Evolutionary conservation across 2,797 vertebrate genomes (phyloP).

Genomic region (Argya squamiceps): DNA sequence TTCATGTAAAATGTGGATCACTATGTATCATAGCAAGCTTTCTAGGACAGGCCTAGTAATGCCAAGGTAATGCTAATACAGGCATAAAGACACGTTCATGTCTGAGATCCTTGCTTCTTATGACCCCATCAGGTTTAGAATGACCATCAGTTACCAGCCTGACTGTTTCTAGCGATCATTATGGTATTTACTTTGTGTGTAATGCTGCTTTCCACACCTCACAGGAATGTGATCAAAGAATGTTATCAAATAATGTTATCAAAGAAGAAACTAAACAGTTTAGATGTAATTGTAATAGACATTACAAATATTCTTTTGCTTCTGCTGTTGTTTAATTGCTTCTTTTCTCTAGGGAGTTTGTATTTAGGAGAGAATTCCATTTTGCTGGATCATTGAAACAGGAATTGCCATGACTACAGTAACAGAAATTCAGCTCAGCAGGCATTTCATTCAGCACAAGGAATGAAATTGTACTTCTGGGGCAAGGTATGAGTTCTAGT

Average conservation of each 20-base stretch:
- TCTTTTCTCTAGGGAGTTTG: neutral
- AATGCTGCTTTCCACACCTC: neutral
- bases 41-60: neutral
- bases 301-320: neutral
- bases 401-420: slow-evolving; percentile 14
- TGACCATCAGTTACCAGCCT: neutral
- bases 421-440: slow-evolving; percentile 1
- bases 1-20: neutral
- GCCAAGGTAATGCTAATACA: neutral
- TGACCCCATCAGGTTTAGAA: neutral
- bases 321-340: neutral
- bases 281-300: neutral
- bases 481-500: neutral
- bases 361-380: slow-evolving; percentile 11
- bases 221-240: neutral
- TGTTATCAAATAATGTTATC: neutral
- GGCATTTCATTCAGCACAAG: neutral
- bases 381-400: neutral
- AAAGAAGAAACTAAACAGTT: neutral
- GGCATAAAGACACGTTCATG: neutral
- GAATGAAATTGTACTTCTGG: slow-evolving; percentile 10
- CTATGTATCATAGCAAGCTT: neutral
- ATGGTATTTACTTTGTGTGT: neutral
- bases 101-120: neutral
- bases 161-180: neutral